These are phyloP conservation scores for Phodopus roborovskii DNA, from an alignment of 2,113 vertebrate species.

Conservation along the genomic window DNA sequence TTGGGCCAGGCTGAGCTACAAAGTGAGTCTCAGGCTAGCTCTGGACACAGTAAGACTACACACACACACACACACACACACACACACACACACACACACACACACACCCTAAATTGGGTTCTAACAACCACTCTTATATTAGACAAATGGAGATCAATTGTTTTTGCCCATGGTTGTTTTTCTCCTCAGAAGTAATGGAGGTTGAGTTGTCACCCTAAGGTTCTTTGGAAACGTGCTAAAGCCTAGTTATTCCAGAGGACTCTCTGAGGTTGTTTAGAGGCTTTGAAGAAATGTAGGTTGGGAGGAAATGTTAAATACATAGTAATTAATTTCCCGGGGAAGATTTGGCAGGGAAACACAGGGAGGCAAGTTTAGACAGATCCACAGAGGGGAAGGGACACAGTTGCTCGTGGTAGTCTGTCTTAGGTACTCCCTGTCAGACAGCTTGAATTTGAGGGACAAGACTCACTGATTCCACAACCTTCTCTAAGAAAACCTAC, in stretches of 20 bases:
- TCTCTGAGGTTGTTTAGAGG: neutral
- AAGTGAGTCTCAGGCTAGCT: neutral
- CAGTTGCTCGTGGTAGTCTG: neutral
- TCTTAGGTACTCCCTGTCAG: neutral
- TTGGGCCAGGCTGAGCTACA: neutral
- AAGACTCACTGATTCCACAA: neutral
- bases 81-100: neutral
- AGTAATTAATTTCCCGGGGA: slow-evolving; percentile 27
- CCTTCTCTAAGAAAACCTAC: neutral
- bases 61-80: neutral
- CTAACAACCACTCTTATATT: neutral
- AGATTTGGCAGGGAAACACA: slow-evolving; percentile 28
- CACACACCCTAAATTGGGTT: neutral
- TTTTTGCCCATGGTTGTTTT: neutral
- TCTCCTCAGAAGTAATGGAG: neutral
- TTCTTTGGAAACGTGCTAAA: slow-evolving; percentile 50
- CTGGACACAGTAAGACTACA: too few relatives aligned
- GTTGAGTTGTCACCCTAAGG: neutral
- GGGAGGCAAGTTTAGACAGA: slow-evolving; percentile 34
- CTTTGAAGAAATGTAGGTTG: slow-evolving; percentile 37
- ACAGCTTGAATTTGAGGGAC: neutral
- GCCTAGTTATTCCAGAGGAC: slow-evolving; percentile 21
- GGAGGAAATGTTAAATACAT: slow-evolving; percentile 51
- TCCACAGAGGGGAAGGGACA: neutral
- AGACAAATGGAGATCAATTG: neutral